phyloP scores from a whole-genome alignment of 2,888 invertebrate species.

The Patella depressa region DNA sequence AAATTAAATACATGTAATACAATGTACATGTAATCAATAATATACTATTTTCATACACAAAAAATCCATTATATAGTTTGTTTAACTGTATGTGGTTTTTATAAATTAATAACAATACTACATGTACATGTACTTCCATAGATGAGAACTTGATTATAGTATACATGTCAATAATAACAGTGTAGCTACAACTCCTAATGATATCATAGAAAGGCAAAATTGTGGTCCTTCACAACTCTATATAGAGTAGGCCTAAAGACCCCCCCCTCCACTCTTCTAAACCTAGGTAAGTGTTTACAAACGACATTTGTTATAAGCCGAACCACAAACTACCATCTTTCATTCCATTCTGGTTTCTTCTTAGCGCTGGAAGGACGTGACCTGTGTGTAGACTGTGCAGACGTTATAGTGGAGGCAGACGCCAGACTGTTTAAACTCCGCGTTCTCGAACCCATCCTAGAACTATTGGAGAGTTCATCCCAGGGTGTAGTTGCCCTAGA shows the following conservation, averaged over 20 bases:
- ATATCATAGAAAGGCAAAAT: background rate
- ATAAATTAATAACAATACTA: too few species aligned
- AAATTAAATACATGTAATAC: too few species aligned
- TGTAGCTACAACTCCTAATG: background rate
- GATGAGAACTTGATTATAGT: too few species aligned
- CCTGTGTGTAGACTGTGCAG: slow-evolving; percentile 24
- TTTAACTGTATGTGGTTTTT: too few species aligned
- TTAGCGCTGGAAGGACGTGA: slow-evolving; percentile 32
- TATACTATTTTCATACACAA: too few species aligned
- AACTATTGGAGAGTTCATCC: slow-evolving; percentile 13
- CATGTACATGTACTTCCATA: too few species aligned
- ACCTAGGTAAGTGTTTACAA: background rate
- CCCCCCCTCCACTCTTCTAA: too few species aligned
- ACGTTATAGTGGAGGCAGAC: slow-evolving; percentile 24
- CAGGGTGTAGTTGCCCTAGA: slow-evolving; percentile 5
- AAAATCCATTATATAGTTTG: too few species aligned
- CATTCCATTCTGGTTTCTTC: slow-evolving; percentile 37
- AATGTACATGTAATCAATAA: too few species aligned
- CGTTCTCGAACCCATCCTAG: slow-evolving; percentile 13
- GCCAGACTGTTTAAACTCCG: slow-evolving; percentile 19
- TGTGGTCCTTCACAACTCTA: background rate
- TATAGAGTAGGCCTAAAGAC: too few species aligned
- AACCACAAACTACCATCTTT: slow-evolving; percentile 33
- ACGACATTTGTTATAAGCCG: background rate
- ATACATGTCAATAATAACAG: too few species aligned